phyloP scores from a whole-genome alignment of 2,888 invertebrate genomes.

The Amphipyra berbera region DNA sequence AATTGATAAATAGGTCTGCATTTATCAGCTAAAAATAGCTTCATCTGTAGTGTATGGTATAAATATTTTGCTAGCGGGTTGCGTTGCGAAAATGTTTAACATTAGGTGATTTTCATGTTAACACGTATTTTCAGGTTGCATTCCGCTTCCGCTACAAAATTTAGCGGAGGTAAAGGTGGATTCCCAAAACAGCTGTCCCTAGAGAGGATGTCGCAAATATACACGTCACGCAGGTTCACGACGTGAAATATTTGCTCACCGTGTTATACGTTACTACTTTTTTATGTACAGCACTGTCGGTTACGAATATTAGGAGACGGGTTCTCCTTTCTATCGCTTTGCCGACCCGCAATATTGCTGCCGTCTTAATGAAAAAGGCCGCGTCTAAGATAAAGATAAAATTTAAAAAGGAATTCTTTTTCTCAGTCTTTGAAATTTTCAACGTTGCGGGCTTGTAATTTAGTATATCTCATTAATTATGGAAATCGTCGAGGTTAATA shows the following conservation, averaged over 20 bases:
- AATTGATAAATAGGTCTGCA: slow-evolving; percentile 49
- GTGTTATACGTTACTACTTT: slow-evolving; percentile 62
- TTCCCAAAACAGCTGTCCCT: slow-evolving; percentile 58
- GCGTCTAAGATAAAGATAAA: slow-evolving; percentile 53
- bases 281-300: slow-evolving; percentile 49
- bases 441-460: slow-evolving; percentile 32
- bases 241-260: slow-evolving; percentile 61
- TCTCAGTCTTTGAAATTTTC: slow-evolving; percentile 36
- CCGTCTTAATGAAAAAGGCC: slow-evolving; percentile 56
- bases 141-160: slow-evolving; percentile 39
- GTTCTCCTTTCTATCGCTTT: slow-evolving; percentile 43
- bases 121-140: slow-evolving; percentile 37
- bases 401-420: slow-evolving; percentile 40
- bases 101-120: slow-evolving; percentile 29
- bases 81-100: slow-evolving; percentile 33
- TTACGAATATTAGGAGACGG: slow-evolving; percentile 47
- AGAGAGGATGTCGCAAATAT: slow-evolving; percentile 63
- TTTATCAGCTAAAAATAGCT: slow-evolving; percentile 50
- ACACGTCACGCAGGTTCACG: slow-evolving; percentile 60
- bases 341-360: slow-evolving; percentile 51
- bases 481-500: slow-evolving; percentile 47
- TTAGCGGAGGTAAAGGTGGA: slow-evolving; percentile 29
- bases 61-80: slow-evolving; percentile 43
- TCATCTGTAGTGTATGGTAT: slow-evolving; percentile 34
- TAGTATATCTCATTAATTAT: slow-evolving; percentile 51